A percentile compares a stretch with the other conserved stretches of the same genome.
Evolutionary conservation across 1,140 invertebrate genomes (phyloP).

Genomic region (Bombus affinis): DNA sequence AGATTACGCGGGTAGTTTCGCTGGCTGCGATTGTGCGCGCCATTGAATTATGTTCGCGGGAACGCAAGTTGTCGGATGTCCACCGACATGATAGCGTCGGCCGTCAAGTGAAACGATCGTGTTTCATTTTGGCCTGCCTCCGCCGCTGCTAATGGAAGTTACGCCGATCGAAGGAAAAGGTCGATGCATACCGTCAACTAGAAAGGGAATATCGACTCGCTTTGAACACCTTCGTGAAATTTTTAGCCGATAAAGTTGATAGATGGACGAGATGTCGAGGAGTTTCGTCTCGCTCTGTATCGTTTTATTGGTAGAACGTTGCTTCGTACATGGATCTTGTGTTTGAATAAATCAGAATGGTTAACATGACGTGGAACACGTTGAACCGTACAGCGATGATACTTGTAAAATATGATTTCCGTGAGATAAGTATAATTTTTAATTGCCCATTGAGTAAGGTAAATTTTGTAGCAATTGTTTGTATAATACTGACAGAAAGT

Average conservation of each 20-base stretch:
- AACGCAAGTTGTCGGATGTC: conserved; percentile 45
- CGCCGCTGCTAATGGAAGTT: conserved; percentile 38
- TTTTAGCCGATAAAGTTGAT: background rate
- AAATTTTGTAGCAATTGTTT: background rate
- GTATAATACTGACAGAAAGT: background rate
- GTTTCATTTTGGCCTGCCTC: conserved; percentile 46
- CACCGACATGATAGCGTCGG: conserved; percentile 23
- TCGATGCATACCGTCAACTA: background rate
- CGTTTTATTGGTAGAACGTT: background rate
- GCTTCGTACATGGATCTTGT: background rate
- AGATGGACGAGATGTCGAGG: background rate
- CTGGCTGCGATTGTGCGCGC: background rate
- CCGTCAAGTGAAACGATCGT: conserved; percentile 48
- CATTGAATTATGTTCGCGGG: conserved; percentile 43
- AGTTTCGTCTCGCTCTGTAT: background rate
- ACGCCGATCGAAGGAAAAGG: background rate
- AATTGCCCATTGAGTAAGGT: background rate
- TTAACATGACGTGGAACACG: background rate
- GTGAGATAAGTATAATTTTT: background rate
- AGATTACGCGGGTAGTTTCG: conserved; percentile 28
- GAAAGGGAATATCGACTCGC: conserved; percentile 19
- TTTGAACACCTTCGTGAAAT: conserved; percentile 17
- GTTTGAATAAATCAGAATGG: background rate
- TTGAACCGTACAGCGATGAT: background rate
- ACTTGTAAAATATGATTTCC: background rate